phyloP scores from a whole-genome alignment of 2,113 vertebrate genomes.

The Cheilinus undulatus region DNA sequence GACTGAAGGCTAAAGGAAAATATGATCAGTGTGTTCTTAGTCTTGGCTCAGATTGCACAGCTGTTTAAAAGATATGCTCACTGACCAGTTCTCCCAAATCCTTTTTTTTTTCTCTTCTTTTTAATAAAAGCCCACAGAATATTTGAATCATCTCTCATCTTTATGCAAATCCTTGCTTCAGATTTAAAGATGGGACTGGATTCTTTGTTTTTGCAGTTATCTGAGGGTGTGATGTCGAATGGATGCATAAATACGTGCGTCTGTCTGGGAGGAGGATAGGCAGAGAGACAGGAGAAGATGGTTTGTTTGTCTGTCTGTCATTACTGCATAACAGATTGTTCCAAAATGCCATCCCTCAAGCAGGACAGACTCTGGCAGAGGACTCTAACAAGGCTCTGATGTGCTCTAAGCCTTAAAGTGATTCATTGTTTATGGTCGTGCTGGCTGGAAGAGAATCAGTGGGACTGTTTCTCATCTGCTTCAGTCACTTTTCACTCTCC shows the following conservation, averaged over 20 bases:
- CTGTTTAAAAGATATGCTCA: conserved; percentile 79
- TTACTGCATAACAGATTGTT: conserved; percentile 36
- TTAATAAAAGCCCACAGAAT: conserved; percentile 50
- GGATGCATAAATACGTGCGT: conserved; percentile 4
- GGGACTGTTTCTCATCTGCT: conserved; percentile 62
- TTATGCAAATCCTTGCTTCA: conserved; percentile 27
- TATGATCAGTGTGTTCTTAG: conserved; percentile 74
- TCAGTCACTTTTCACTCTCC: conserved; percentile 28
- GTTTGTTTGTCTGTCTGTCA: conserved; percentile 66
- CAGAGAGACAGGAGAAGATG: conserved; percentile 24
- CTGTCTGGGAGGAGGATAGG: not conserved
- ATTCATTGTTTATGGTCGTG: conserved; percentile 70
- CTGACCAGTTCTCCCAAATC: conserved; percentile 42
- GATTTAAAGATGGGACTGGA: conserved; percentile 10
- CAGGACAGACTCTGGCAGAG: conserved; percentile 60
- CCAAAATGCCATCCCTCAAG: conserved; percentile 58
- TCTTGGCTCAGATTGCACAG: conserved; percentile 64
- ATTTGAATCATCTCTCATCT: conserved; percentile 43
- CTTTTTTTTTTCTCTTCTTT: not conserved
- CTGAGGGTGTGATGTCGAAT: not conserved
- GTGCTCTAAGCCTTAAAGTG: conserved; percentile 53
- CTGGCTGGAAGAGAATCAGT: conserved; percentile 45
- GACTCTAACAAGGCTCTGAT: conserved; percentile 40
- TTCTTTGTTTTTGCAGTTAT: conserved; percentile 14
- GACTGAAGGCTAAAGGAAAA: conserved; percentile 68